Base-by-base conservation (phyloP, 2,888 invertebrate species). In the Pomacea canaliculata region DNA sequence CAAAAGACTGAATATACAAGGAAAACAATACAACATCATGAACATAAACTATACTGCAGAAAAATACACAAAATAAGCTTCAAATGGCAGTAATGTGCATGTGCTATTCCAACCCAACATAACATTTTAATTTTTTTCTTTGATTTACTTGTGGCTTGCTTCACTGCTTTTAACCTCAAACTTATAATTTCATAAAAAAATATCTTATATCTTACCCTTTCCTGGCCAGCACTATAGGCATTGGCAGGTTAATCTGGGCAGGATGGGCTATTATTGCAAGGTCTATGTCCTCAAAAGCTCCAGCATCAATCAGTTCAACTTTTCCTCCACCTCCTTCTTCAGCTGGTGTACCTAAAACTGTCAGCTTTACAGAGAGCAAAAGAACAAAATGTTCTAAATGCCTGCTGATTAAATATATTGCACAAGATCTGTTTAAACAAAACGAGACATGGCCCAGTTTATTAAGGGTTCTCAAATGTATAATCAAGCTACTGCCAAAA, bases 301-400 rank as follows among this genome's bases (percentile, higher is more conserved):
- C 88, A 10, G 83, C 82, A 48, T 84, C 76, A 48, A 89, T 83
- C 70, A 88, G 72, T 65, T 85, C 83, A 13, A 86, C 79, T 77
- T 89, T 89, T 13, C 88, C 89, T 67, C 88, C 87, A n/a, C 83
- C 81, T 19, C 85, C 86, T 76, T 89, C 89, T 72, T 89, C 89
- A 37, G 87, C 89, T 16, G 89, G 89, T 8, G 86, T 86, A 2
- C 89, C 89, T 12, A 89, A 73, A 16, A 89, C 86, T 37, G 84
- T 84, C 67, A 89, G 51, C 89, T 89, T 76, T 10, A 74, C 73
- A 71, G 9, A 68, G 56, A 59, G 63, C 5, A 69, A n/a, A 65
- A 27, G 18, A 23, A 56, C 27, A 63, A 63, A 63, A 63, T 12
- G n/a, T 12, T 63, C 27, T n/a, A 19, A 63, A 63, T 63, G 10